These are phyloP conservation scores for Neopipo cinnamomea DNA, from an alignment of 2,113 vertebrate genomes.

Conservation along the genomic window DNA sequence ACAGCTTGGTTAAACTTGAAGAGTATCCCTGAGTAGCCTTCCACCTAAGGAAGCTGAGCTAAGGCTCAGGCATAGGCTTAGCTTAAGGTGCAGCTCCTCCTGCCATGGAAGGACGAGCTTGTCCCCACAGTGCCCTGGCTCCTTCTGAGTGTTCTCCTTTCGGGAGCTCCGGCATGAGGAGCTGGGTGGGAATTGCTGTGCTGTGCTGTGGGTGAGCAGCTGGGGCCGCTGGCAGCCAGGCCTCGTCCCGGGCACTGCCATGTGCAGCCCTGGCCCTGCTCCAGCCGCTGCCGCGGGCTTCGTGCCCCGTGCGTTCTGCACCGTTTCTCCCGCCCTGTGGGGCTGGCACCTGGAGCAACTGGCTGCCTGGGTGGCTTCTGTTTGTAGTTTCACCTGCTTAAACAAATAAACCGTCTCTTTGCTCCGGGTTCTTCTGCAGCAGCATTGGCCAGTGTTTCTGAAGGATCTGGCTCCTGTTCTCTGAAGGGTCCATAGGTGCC, in stretches of 20 bases:
- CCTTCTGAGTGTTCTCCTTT: neutral
- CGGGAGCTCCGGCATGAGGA: accelerated
- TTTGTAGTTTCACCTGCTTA: neutral
- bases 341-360: neutral
- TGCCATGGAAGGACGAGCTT: neutral
- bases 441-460: neutral
- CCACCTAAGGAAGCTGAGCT: neutral
- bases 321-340: accelerated
- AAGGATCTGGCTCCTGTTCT: neutral
- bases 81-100: neutral
- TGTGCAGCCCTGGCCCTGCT: neutral
- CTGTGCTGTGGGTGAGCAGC: neutral
- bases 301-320: neutral
- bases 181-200: neutral
- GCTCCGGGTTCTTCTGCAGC: neutral
- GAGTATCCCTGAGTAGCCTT: neutral
- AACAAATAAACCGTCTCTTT: neutral
- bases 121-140: neutral
- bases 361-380: neutral
- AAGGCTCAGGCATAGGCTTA: neutral
- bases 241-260: accelerated
- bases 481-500: accelerated
- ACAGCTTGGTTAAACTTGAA: neutral
- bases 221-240: neutral
- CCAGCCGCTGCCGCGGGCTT: neutral